Conservation (phyloP, 2,888 invertebrate genomes). For the Micoletzkya japonica region DNA sequence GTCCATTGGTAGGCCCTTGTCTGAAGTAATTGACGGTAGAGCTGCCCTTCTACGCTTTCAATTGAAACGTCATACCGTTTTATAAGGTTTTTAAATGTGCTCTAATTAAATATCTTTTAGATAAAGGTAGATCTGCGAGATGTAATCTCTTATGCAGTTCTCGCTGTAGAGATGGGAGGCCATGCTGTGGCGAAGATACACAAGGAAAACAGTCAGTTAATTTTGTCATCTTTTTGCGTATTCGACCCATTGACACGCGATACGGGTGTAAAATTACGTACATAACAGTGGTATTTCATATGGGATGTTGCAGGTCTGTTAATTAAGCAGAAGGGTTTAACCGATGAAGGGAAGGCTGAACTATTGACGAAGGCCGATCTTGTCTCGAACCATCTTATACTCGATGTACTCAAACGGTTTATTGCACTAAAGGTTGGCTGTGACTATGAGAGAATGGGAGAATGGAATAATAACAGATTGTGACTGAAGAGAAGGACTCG, state of each 20-base stretch:
- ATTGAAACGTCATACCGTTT: background rate
- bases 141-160: constrained; percentile 47
- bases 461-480: constrained; percentile 43
- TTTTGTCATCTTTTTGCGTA: too few relatives aligned
- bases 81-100: background rate
- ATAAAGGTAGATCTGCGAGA: constrained; percentile 27
- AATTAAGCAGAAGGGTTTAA: constrained; percentile 51
- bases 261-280: too few relatives aligned
- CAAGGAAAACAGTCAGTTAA: constrained; percentile 45
- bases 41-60: background rate
- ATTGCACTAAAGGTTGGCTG: constrained; percentile 49
- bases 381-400: constrained; percentile 60
- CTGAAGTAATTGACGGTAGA: too few relatives aligned
- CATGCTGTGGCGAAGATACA: constrained; percentile 55
- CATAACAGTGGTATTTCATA: background rate
- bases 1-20: too few relatives aligned
- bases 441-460: background rate
- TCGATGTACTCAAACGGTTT: constrained; percentile 55
- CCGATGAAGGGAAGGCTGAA: constrained; percentile 61
- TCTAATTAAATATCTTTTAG: constrained; percentile 10
- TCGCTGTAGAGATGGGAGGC: constrained; percentile 61
- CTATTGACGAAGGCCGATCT: constrained; percentile 61
- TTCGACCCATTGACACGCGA: too few relatives aligned
- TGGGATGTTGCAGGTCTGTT: constrained; percentile 33
- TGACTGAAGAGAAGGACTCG: constrained; percentile 58